phyloP scores from a whole-genome alignment of 1,140 invertebrate species.

The Galleria mellonella region DNA sequence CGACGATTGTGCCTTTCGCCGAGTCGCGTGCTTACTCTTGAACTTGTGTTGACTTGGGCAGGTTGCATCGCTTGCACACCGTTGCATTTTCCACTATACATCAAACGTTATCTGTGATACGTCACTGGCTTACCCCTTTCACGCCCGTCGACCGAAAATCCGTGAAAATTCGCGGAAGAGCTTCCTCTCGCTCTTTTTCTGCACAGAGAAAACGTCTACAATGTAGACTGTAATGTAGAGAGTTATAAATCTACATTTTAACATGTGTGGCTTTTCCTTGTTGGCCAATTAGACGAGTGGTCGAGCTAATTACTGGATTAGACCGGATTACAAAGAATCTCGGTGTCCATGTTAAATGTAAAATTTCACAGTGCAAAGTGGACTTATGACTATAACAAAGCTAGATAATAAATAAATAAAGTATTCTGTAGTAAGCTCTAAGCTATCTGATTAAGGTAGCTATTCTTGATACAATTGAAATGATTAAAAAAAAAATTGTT shows the following conservation, averaged over 20 bases:
- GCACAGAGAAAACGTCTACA: no score
- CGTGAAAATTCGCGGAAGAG: neutral
- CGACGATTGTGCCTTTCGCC: constrained; percentile 35
- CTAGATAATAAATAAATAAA: no score
- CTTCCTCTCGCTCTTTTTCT: neutral
- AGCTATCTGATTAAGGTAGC: no score
- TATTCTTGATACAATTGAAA: no score
- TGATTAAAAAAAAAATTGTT: no score
- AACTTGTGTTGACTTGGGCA: constrained; percentile 46
- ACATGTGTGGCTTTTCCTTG: constrained; percentile 15
- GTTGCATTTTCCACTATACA: constrained; percentile 45
- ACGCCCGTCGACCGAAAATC: neutral
- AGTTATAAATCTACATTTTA: no score
- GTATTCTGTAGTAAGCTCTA: no score
- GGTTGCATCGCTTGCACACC: constrained; percentile 52
- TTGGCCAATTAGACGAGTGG: constrained; percentile 23
- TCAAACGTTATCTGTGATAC: neutral
- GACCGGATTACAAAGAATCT: constrained; percentile 3
- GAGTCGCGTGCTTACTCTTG: constrained; percentile 44
- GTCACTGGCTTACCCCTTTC: constrained; percentile 2
- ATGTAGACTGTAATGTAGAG: no score
- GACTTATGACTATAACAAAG: no score
- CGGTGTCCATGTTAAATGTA: no score
- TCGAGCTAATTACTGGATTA: constrained; percentile 21
- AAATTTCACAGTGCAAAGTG: no score